phyloP scores from a whole-genome alignment of 1,140 invertebrate species.

The Drosophila setifemur region DNA sequence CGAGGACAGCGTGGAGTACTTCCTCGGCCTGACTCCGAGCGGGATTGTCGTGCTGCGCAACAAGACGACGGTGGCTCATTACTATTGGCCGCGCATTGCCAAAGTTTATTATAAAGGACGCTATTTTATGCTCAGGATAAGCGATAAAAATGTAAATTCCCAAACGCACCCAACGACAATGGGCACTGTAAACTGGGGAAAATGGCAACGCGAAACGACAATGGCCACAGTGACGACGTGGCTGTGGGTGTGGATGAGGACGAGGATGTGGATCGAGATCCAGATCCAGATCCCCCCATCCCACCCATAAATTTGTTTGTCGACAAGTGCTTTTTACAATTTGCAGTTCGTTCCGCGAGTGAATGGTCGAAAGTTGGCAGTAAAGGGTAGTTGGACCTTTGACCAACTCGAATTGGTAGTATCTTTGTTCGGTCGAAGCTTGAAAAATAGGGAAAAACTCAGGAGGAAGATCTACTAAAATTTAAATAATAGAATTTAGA shows the following conservation, averaged over 20 bases:
- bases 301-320: conserved; percentile 65
- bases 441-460: background rate
- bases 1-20: conserved; percentile 98
- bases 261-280: conserved; percentile 22
- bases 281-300: conserved; percentile 34
- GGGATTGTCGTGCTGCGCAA: conserved; percentile 98
- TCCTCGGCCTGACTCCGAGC: conserved; percentile 97
- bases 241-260: conserved; percentile 25
- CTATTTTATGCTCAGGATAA: conserved; percentile 97
- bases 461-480: background rate
- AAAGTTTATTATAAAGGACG: conserved; percentile 98
- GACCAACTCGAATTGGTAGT: background rate
- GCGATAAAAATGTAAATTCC: conserved; percentile 95
- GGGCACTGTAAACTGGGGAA: conserved; percentile 7
- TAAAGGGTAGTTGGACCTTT: conserved; percentile 15
- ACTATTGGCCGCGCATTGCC: conserved; percentile 98
- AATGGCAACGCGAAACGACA: conserved; percentile 20
- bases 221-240: conserved; percentile 40
- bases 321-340: conserved; percentile 73
- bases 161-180: conserved; percentile 49
- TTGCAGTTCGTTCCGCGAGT: conserved; percentile 68
- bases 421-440: background rate
- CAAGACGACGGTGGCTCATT: conserved; percentile 98
- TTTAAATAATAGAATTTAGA: too few relatives aligned
- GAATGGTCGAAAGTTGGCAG: conserved; percentile 24